phyloP scores from a whole-genome alignment of 2,797 vertebrate species.

The Pangasius djambal region DNA sequence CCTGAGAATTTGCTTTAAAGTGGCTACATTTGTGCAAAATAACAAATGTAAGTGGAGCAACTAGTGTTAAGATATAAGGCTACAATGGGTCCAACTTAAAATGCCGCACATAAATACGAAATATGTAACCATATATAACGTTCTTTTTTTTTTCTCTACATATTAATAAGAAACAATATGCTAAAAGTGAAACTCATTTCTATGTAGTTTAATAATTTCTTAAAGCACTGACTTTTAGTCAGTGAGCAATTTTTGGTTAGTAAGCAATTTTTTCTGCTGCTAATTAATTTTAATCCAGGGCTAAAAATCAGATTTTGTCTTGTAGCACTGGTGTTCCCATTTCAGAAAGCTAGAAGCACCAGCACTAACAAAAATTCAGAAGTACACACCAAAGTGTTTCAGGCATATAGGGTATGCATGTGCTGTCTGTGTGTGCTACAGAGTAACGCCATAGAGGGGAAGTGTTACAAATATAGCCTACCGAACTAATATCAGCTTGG shows the following conservation, averaged over 20 bases:
- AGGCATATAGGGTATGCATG: not conserved
- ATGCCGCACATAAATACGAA: no score
- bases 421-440: not conserved
- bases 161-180: not conserved
- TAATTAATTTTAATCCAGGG: not conserved
- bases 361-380: not conserved
- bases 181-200: not conserved
- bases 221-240: not conserved
- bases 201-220: not conserved
- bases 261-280: not conserved
- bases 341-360: not conserved
- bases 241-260: not conserved
- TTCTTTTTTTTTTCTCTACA: no score
- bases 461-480: not conserved
- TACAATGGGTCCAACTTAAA: no score
- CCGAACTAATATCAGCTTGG: not conserved
- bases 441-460: not conserved
- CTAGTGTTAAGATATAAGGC: not conserved
- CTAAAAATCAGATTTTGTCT: not conserved
- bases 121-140: no score
- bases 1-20: not conserved
- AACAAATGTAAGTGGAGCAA: not conserved
- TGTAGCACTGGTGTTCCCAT: not conserved
- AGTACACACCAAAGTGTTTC: not conserved
- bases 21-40: not conserved